Evolutionary conservation across 2,113 vertebrate genomes (phyloP).

Genomic region (Psephotus haematonotus): DNA sequence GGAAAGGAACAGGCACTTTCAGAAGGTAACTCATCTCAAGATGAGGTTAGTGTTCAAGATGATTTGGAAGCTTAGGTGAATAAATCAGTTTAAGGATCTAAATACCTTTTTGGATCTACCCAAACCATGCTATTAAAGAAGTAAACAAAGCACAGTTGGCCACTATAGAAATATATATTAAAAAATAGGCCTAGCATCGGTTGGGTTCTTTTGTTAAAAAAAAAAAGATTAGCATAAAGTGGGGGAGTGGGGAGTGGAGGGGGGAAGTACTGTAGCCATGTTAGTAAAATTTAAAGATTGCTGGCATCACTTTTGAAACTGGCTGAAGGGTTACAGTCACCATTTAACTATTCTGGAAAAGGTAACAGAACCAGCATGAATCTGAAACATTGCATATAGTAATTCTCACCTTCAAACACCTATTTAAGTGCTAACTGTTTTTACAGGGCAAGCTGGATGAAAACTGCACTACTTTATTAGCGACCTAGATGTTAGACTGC

Average conservation of each 20-base stretch:
- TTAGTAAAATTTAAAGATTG: not conserved
- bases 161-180: not conserved
- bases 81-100: not conserved
- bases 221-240: not conserved
- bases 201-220: not conserved
- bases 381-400: not conserved
- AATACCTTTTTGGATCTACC: not conserved
- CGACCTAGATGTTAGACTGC: not conserved
- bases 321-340: not conserved
- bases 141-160: not conserved
- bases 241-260: accelerated
- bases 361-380: not conserved
- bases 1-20: not conserved
- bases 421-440: not conserved
- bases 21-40: not conserved
- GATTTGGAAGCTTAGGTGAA: not conserved
- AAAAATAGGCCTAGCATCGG: accelerated
- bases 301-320: not conserved
- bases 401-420: not conserved
- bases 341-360: not conserved
- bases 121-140: not conserved
- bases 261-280: not conserved
- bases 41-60: not conserved
- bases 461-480: not conserved
- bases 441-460: not conserved